Evolutionary conservation across 2,888 invertebrate genomes (phyloP), one percentile per base, ranked within the genome.

Genomic region (Graphium colonna): DNA sequence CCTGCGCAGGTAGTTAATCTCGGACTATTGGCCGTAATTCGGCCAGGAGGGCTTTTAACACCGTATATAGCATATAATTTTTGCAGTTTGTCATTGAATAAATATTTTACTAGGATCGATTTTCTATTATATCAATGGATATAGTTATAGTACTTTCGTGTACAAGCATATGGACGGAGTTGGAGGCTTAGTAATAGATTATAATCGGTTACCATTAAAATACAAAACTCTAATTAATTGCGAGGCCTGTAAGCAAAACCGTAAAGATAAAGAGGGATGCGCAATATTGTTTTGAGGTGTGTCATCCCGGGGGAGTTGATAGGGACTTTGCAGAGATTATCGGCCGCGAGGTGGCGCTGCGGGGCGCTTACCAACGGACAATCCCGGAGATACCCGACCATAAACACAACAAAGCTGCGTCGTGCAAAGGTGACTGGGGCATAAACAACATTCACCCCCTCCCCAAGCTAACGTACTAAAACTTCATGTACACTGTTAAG

Each of bases 401-500:
- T 53, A 39, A 39, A 31, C 44, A 53, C 43, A 31, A 16, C 48
- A 43, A 53, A 53, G 39, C 43, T n/a, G n/a, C n/a, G n/a, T n/a
- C n/a, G 48, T 38, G 28, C 42, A 47, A 42, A 38, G 42, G 33
- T 42, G 26, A 12, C 16, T 38, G 38, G 16, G 52, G 31, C 53
- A 49, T 49, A 53, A 53, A 44, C 42, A 44, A 49, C 39, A 53
- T 53, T 48, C 31, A 53, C 39, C 45, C 38, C 36, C 43, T 44
- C n/a, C n/a, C n/a, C n/a, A n/a, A n/a, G n/a, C n/a, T n/a, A 33
- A 41, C 40, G 45, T 33, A 49, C 45, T 50, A 50, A 54, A 54
- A 54, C 40, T 54, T 47, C 45, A 54, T 50, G 50, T 36, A 9
- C 33, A 41, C 50, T n/a, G 48, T 53, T 50, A 40, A 54, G 54